Evolutionary conservation across 2,888 invertebrate species (phyloP), one percentile per base, ranked within the genome.

Genomic region (Andrena haemorrhoa): DNA sequence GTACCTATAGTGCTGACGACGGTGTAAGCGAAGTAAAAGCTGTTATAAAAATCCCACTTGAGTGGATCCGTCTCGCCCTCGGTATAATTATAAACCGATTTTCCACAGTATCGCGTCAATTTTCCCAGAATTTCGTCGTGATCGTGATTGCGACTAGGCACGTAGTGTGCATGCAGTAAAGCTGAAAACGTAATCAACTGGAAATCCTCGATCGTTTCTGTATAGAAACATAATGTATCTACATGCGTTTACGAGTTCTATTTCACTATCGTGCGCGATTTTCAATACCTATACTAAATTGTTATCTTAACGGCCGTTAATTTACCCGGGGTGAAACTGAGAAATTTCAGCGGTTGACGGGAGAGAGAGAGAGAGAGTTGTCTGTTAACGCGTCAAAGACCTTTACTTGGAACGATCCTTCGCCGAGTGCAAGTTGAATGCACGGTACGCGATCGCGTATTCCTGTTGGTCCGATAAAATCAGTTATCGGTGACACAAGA

Each of bases 1-100:
- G 95, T 94, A 97, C 97, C 98, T 88, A 98, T 97, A 6, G 98
- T 98, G 92, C 98, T 98, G 91, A 98, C 97, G 69, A 98, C 98
- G 20, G 98, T 98, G 89, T 98, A 97, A 4, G 98, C 97, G 93
- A 98, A 98, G 94, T 98, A 98, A 91, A 98, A 96, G 0, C 98
- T 97, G 94, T 98, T 98, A 93, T 98, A 98, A 94, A 97, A 98
- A 91, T 97, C 97, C 98, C 98, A 98, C 91, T 95, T 96, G 79
- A 95, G 95, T 0, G 95, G 96, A 49, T 96, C 96, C 8, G 94
- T 95, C 71, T 96, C 95, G 81, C 95, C 95, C 0, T 95, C 95
- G 1, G 96, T 96, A 90, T 96, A 95, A 80, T 94, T 94, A 90
- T 96, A 95, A 89, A 97, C 96, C 0, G 97, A 96, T 89, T 97